phyloP scores from a whole-genome alignment of 2,888 invertebrate genomes.

The Operophtera brumata region DNA sequence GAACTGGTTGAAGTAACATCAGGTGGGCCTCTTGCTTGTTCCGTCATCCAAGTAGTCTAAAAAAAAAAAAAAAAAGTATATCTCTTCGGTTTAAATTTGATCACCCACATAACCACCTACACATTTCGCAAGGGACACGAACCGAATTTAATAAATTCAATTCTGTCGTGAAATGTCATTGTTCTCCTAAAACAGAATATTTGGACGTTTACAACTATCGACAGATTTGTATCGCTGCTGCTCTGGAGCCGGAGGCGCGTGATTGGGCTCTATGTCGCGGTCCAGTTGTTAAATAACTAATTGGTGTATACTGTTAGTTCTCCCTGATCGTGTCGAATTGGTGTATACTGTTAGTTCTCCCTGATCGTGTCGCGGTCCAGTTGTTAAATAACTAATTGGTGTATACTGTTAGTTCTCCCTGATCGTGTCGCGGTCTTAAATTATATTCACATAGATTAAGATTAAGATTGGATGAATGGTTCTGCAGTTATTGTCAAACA shows the following conservation, averaged over 20 bases:
- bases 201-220: slow-evolving; percentile 14
- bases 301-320: too few relatives aligned
- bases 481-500: too few relatives aligned
- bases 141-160: slow-evolving; percentile 6
- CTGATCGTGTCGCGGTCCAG: slow-evolving; percentile 6
- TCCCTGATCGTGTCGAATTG: too few relatives aligned
- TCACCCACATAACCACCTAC: not conserved
- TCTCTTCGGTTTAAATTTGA: too few relatives aligned
- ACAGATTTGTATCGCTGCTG: slow-evolving; percentile 6
- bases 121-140: not conserved
- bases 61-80: too few relatives aligned
- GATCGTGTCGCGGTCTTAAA: slow-evolving; percentile 8
- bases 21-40: too few relatives aligned
- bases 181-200: slow-evolving; percentile 14
- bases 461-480: too few relatives aligned
- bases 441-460: too few relatives aligned
- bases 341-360: too few relatives aligned
- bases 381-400: not conserved
- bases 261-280: slow-evolving; percentile 1
- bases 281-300: not conserved
- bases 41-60: too few relatives aligned
- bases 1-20: too few relatives aligned
- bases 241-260: slow-evolving; percentile 4
- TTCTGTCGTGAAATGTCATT: slow-evolving; percentile 12
- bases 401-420: too few relatives aligned